A percentile compares a stretch with the other conserved stretches of the same genome.
phyloP scores from a whole-genome alignment of 2,888 invertebrate genomes.

The Acrobasis repandana region DNA sequence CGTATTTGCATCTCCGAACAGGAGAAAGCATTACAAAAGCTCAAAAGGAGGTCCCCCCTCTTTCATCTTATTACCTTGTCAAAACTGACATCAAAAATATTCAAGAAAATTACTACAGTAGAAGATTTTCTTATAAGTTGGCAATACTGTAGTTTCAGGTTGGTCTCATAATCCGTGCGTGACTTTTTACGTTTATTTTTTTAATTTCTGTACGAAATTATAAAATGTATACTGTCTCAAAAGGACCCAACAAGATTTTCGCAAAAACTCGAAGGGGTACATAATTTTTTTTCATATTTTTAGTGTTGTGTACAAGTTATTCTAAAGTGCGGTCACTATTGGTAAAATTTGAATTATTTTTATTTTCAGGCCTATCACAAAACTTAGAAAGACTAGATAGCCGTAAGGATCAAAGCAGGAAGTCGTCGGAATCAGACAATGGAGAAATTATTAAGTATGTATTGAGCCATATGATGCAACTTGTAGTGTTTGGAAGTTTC shows the following conservation, averaged over 20 bases:
- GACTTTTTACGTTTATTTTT: slow-evolving; percentile 66
- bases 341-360: slow-evolving; percentile 34
- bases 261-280: slow-evolving; percentile 92
- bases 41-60: no score
- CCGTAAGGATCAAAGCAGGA: slow-evolving; percentile 87
- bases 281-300: background rate
- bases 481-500: slow-evolving; percentile 52
- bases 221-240: slow-evolving; percentile 93
- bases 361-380: slow-evolving; percentile 87
- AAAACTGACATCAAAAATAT: background rate
- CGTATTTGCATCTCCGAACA: no score
- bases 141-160: slow-evolving; percentile 28
- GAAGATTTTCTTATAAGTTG: slow-evolving; percentile 7
- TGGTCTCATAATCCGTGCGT: slow-evolving; percentile 57
- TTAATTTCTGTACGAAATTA: slow-evolving; percentile 66
- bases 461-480: slow-evolving; percentile 42
- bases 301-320: background rate
- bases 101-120: slow-evolving; percentile 20
- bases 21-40: no score
- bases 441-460: slow-evolving; percentile 86
- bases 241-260: slow-evolving; percentile 94
- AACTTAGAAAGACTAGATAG: slow-evolving; percentile 91
- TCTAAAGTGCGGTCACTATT: background rate
- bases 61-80: background rate
- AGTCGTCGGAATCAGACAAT: slow-evolving; percentile 86